Percentiles rank a stretch among this genome's conserved stretches.
Evolutionary conservation across 2,113 vertebrate genomes (phyloP).

Genomic region (Spheniscus mendiculus): DNA sequence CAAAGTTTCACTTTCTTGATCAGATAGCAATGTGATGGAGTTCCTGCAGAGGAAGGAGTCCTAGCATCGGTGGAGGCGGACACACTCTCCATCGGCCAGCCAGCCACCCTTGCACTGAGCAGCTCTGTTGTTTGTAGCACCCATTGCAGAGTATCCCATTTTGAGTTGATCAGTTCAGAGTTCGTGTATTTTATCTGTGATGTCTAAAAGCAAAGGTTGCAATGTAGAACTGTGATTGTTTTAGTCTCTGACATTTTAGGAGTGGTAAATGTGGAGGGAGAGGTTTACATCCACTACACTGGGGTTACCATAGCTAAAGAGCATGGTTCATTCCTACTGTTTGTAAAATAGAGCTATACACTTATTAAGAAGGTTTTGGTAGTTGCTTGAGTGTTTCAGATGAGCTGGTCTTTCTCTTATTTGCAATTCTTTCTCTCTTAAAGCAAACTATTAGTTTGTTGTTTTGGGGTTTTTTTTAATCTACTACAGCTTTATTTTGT

Average conservation of each 20-base stretch:
- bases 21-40: not conserved
- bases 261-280: not conserved
- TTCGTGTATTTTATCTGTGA: not conserved
- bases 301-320: not conserved
- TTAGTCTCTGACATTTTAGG: not conserved
- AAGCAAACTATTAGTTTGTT: not conserved
- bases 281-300: not conserved
- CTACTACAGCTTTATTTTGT: not conserved
- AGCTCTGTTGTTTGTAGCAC: conserved; percentile 9
- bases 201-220: not conserved
- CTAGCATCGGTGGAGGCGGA: not conserved
- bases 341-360: not conserved
- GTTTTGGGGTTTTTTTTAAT: not conserved
- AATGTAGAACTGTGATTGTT: not conserved
- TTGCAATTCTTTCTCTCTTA: not conserved
- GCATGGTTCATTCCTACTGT: not conserved
- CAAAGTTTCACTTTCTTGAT: not conserved
- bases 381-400: not conserved
- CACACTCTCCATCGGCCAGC: not conserved
- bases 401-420: not conserved
- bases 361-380: not conserved
- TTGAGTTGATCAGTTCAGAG: not conserved
- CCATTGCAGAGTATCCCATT: not conserved
- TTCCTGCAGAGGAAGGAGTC: not conserved
- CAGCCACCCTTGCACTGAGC: not conserved